These are phyloP conservation scores for Melanotaenia pygmaea DNA, from an alignment of 2,797 vertebrate species.

Conservation along the genomic window DNA sequence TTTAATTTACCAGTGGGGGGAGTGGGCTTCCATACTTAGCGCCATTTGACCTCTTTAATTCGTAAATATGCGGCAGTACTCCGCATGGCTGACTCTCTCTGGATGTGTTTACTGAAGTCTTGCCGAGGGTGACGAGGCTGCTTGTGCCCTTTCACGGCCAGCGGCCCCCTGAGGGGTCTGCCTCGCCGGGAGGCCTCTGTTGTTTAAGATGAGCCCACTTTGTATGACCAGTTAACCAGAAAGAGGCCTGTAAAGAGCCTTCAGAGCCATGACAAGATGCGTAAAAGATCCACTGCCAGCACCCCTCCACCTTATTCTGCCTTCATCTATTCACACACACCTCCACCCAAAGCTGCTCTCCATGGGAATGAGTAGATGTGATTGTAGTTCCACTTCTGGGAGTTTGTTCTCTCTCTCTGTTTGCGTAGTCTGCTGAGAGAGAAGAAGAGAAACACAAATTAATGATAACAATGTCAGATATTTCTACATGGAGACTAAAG, in stretches of 20 bases:
- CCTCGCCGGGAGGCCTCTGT: slow-evolving; percentile 78
- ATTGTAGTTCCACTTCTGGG: no score
- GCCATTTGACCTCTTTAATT: slow-evolving; percentile 75
- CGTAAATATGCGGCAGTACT: slow-evolving; percentile 87
- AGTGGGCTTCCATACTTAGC: slow-evolving; percentile 26
- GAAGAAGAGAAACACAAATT: no score
- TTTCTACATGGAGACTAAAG: no score
- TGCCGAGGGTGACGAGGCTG: slow-evolving; percentile 76
- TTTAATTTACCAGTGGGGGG: no score
- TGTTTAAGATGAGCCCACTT: slow-evolving; percentile 87
- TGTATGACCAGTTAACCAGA: slow-evolving; percentile 72
- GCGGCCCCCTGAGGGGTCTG: slow-evolving; percentile 86
- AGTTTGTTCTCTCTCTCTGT: no score
- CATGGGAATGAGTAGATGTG: no score
- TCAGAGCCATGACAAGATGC: slow-evolving; percentile 78
- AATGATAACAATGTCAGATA: no score
- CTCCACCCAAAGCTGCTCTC: slow-evolving; percentile 30
- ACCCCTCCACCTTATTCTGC: slow-evolving; percentile 24
- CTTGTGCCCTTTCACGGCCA: slow-evolving; percentile 78
- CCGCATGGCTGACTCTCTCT: slow-evolving; percentile 84
- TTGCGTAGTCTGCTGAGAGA: no score
- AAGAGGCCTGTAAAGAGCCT: slow-evolving; percentile 59
- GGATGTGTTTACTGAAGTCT: slow-evolving; percentile 89
- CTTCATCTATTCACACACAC: slow-evolving; percentile 40
- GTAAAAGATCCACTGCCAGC: slow-evolving; percentile 68